Conservation (phyloP, 92 coral and sea anemone genomes). For the Actinostola sp. region DNA sequence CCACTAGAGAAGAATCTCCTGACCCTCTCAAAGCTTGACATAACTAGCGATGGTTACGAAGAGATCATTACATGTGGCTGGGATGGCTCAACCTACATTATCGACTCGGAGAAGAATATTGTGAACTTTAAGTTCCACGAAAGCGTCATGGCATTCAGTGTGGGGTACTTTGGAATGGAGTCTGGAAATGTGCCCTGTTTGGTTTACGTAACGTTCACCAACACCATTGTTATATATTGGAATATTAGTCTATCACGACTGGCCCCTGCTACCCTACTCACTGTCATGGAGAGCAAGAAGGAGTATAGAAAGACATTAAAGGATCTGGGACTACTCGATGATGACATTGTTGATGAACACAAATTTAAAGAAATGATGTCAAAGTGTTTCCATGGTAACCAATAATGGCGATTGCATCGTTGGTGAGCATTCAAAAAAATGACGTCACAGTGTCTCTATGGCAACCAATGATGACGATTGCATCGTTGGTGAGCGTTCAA, state of each 20-base stretch:
- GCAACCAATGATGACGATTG: background rate
- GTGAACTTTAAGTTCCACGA: slow-evolving; percentile 84
- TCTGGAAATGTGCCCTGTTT: slow-evolving; percentile 78
- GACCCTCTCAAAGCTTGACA: slow-evolving; percentile 84
- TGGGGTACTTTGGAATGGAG: slow-evolving; percentile 70
- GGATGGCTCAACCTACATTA: slow-evolving; percentile 85
- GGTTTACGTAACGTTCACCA: slow-evolving; percentile 88
- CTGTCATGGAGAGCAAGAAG: slow-evolving; percentile 41
- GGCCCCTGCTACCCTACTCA: slow-evolving; percentile 60
- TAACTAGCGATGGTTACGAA: slow-evolving; percentile 82
- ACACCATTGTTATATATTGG: slow-evolving; percentile 80
- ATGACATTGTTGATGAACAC: slow-evolving; percentile 39
- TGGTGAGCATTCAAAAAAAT: too few species aligned
- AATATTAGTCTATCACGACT: slow-evolving; percentile 63
- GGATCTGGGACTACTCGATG: slow-evolving; percentile 35
- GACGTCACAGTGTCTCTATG: slow-evolving; percentile 18
- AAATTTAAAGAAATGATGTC: slow-evolving; percentile 52
- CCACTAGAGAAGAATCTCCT: slow-evolving; percentile 77
- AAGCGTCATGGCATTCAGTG: slow-evolving; percentile 84
- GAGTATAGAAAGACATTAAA: slow-evolving; percentile 18
- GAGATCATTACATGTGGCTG: slow-evolving; percentile 81
- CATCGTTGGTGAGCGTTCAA: too few species aligned
- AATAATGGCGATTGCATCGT: too few species aligned
- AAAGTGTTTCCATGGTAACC: slow-evolving; percentile 1
- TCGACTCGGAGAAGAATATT: slow-evolving; percentile 78